Conservation (phyloP, 2,888 invertebrate genomes). For the Cactoblastis cactorum region DNA sequence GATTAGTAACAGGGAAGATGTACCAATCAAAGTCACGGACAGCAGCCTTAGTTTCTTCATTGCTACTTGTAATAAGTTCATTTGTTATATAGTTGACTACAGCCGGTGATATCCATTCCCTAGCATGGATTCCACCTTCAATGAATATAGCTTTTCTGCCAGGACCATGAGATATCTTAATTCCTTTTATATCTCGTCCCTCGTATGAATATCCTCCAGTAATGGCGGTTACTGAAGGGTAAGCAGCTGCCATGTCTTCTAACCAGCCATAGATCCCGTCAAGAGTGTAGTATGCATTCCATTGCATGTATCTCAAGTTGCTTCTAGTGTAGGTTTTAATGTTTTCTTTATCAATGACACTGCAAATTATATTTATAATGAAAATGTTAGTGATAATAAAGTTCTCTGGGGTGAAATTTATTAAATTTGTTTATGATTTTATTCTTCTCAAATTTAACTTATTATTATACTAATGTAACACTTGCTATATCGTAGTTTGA, state of each 20-base stretch:
- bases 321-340: constrained; percentile 43
- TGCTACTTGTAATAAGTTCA: constrained; percentile 77
- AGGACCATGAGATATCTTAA: constrained; percentile 67
- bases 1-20: constrained; percentile 86
- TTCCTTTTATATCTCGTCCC: constrained; percentile 60
- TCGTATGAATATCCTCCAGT: constrained; percentile 65
- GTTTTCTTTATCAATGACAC: constrained; percentile 72
- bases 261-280: constrained; percentile 81
- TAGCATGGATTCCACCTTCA: constrained; percentile 82
- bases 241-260: constrained; percentile 58
- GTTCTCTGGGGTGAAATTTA: too few species aligned
- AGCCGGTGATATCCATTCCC: constrained; percentile 87
- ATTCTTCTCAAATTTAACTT: too few species aligned
- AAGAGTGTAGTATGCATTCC: constrained; percentile 80
- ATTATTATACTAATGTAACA: too few species aligned
- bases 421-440: too few species aligned
- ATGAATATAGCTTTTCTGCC: constrained; percentile 54
- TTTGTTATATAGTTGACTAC: constrained; percentile 81
- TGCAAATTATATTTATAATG: constrained; percentile 34
- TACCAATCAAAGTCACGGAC: constrained; percentile 85
- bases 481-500: too few species aligned
- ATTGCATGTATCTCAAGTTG: constrained; percentile 59
- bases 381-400: too few species aligned
- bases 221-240: constrained; percentile 64
- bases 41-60: constrained; percentile 59